These are phyloP conservation scores for Mya arenaria DNA, from an alignment of 1,140 invertebrate species.

Conservation along the genomic window DNA sequence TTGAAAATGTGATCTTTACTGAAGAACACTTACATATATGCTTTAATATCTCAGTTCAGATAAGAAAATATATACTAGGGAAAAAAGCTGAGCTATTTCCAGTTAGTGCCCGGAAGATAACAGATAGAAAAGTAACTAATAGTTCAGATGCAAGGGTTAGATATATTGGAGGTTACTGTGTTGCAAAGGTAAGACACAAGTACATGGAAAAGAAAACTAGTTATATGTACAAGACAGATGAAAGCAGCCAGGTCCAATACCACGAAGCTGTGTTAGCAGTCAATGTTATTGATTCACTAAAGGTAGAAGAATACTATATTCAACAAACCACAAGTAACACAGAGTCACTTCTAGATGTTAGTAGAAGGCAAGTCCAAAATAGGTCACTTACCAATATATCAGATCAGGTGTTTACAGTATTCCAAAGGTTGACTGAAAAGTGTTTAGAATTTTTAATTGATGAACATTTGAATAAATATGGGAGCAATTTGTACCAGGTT, in stretches of 20 bases:
- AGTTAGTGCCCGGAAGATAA: background rate
- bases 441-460: conserved; percentile 6
- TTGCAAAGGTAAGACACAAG: background rate
- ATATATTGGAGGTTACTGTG: conserved; percentile 25
- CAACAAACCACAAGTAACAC: background rate
- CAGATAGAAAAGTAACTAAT: conserved; percentile 6
- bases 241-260: background rate
- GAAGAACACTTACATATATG: conserved; percentile 19
- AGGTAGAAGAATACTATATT: conserved; percentile 7
- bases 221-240: background rate
- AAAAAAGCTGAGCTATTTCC: conserved; percentile 14
- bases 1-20: conserved; percentile 16
- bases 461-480: conserved; percentile 31
- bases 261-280: background rate
- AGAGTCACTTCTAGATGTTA: conserved; percentile 10
- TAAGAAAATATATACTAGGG: conserved; percentile 10
- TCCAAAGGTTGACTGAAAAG: background rate
- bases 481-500: background rate
- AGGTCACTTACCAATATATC: conserved; percentile 5
- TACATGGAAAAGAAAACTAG: background rate
- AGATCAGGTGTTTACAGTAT: conserved; percentile 13
- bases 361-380: background rate
- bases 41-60: background rate
- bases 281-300: conserved; percentile 10
- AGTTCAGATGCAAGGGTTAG: background rate